phyloP scores from a whole-genome alignment of 2,797 vertebrate genomes.

The Paguma larvata region DNA sequence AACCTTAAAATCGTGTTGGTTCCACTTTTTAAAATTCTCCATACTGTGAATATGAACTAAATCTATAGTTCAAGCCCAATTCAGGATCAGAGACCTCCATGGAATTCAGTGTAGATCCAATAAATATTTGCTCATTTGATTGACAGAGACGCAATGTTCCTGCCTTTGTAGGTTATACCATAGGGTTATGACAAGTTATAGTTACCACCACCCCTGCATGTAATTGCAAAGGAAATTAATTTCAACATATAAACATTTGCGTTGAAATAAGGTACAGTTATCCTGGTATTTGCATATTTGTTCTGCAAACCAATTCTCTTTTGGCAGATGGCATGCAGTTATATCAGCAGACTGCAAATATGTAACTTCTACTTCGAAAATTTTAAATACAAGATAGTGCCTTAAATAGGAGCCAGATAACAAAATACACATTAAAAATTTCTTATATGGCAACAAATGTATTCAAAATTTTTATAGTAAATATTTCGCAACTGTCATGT shows the following conservation, averaged over 20 bases:
- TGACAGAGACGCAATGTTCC: neutral
- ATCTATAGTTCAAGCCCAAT: neutral
- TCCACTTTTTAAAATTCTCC: neutral
- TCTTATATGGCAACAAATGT: neutral
- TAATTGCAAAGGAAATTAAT: neutral
- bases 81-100: neutral
- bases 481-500: neutral
- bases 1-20: neutral
- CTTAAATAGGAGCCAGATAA: slow-evolving; percentile 30
- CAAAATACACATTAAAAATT: neutral
- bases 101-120: neutral
- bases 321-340: neutral
- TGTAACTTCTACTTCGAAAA: neutral
- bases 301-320: slow-evolving; percentile 14
- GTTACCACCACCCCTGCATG: neutral
- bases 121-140: neutral
- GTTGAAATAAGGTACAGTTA: slow-evolving; percentile 39
- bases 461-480: neutral
- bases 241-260: slow-evolving; percentile 39
- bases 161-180: neutral
- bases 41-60: neutral
- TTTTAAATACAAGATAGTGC: slow-evolving; percentile 16
- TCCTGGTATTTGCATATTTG: slow-evolving; percentile 33
- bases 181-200: neutral
- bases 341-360: neutral